phyloP scores from a whole-genome alignment of 2,797 vertebrate genomes.

The Phataginus tricuspis region DNA sequence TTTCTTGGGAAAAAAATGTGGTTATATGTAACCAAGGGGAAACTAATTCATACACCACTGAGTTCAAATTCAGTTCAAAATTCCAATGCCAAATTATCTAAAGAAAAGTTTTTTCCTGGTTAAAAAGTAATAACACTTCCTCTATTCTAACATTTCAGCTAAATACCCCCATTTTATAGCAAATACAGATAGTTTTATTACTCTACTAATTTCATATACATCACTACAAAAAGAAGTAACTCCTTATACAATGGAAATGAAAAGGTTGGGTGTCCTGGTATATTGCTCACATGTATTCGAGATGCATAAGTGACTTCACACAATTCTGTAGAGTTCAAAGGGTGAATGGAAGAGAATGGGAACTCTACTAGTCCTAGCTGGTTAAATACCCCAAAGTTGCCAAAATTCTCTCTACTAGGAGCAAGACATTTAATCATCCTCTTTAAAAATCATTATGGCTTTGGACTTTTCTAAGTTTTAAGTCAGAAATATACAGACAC shows the following conservation, averaged over 20 bases:
- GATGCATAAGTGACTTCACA: background rate
- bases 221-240: background rate
- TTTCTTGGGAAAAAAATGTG: conserved; percentile 69
- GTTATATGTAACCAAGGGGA: conserved; percentile 58
- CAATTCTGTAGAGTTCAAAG: conserved; percentile 33
- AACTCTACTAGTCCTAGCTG: background rate
- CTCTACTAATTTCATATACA: background rate
- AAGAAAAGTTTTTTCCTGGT: background rate
- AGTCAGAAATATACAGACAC: background rate
- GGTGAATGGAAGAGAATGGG: conserved; percentile 1
- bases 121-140: conserved; percentile 29
- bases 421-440: background rate
- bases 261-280: background rate
- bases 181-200: background rate
- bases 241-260: background rate
- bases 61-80: conserved; percentile 81
- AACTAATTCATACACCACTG: conserved; percentile 68
- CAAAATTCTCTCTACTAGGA: background rate
- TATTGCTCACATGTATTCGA: background rate
- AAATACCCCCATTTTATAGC: background rate
- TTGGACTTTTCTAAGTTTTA: conserved; percentile 27
- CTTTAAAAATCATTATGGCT: background rate
- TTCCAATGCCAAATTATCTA: conserved; percentile 21
- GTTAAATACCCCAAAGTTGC: background rate
- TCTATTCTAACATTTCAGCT: background rate